phyloP scores from a whole-genome alignment of 2,888 invertebrate species.

The Digitonthophagus gazella region DNA sequence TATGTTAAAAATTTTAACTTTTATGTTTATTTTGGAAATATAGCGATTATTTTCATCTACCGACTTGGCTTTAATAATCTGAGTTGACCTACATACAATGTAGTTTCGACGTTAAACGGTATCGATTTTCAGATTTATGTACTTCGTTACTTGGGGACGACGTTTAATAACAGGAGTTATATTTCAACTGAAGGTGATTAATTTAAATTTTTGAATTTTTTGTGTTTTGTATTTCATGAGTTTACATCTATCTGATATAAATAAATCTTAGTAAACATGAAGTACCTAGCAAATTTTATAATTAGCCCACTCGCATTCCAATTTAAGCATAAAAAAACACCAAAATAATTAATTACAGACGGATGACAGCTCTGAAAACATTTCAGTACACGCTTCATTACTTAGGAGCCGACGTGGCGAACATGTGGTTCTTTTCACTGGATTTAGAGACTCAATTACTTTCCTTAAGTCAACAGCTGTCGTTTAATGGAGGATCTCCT shows the following conservation, averaged over 20 bases:
- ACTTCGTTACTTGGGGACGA: neutral
- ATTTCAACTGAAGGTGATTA: neutral
- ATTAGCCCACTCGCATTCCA: neutral
- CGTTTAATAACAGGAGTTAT: neutral
- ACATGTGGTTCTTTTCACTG: constrained; percentile 24
- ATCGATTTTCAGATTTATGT: neutral
- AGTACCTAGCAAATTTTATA: too few relatives aligned
- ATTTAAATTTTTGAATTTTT: neutral
- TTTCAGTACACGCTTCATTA: constrained; percentile 23
- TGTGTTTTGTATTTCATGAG: too few relatives aligned
- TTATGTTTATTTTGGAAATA: neutral
- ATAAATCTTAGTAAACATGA: too few relatives aligned
- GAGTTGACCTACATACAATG: neutral
- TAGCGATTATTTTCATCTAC: neutral
- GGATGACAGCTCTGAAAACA: constrained; percentile 8
- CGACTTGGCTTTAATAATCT: neutral
- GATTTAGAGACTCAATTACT: constrained; percentile 26
- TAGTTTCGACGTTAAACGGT: neutral
- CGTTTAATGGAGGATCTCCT: constrained; percentile 17
- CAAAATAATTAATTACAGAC: constrained; percentile 1
- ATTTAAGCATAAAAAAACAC: neutral
- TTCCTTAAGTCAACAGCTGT: constrained; percentile 21
- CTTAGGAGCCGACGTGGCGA: constrained; percentile 19
- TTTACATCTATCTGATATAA: too few relatives aligned
- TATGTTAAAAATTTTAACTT: neutral